A percentile compares a stretch with the other conserved stretches of the same genome.
These are phyloP conservation scores for Poeciliopsis paucimaculata DNA, from an alignment of 2,797 vertebrate species.

Conservation along the genomic window DNA sequence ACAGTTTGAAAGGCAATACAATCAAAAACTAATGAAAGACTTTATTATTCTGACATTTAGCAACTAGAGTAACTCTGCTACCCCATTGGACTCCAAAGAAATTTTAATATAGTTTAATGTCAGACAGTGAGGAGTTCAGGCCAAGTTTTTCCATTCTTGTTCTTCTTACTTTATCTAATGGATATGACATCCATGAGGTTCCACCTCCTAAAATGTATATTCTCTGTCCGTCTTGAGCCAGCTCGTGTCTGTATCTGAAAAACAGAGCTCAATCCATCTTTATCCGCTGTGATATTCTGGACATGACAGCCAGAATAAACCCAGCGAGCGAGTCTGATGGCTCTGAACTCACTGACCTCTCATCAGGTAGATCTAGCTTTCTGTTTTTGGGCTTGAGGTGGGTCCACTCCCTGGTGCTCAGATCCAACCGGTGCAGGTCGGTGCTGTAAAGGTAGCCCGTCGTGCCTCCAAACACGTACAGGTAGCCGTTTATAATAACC, in stretches of 20 bases:
- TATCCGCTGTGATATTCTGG: neutral
- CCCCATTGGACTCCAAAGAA: neutral
- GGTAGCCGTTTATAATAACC: conserved; percentile 92
- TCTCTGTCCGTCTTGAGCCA: conserved; percentile 92
- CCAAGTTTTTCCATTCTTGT: neutral
- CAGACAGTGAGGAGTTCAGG: neutral
- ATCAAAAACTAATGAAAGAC: neutral
- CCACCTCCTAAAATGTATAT: conserved; percentile 98
- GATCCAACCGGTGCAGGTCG: conserved; percentile 94
- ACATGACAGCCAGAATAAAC: neutral
- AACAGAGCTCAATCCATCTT: neutral
- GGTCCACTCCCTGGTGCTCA: conserved; percentile 93
- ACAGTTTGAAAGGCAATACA: neutral
- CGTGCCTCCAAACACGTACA: conserved; percentile 97
- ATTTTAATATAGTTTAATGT: neutral
- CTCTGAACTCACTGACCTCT: conserved; percentile 83
- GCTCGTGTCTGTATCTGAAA: conserved; percentile 94
- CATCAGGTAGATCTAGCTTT: conserved; percentile 91
- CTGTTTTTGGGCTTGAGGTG: conserved; percentile 94
- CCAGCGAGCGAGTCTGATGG: neutral
- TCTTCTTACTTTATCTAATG: conserved; percentile 89
- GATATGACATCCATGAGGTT: conserved; percentile 96
- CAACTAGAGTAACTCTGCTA: neutral
- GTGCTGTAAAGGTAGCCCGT: conserved; percentile 98
- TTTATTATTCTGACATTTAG: neutral